Conservation (phyloP, 2,888 invertebrate genomes). For the Ferrisia virgata region DNA sequence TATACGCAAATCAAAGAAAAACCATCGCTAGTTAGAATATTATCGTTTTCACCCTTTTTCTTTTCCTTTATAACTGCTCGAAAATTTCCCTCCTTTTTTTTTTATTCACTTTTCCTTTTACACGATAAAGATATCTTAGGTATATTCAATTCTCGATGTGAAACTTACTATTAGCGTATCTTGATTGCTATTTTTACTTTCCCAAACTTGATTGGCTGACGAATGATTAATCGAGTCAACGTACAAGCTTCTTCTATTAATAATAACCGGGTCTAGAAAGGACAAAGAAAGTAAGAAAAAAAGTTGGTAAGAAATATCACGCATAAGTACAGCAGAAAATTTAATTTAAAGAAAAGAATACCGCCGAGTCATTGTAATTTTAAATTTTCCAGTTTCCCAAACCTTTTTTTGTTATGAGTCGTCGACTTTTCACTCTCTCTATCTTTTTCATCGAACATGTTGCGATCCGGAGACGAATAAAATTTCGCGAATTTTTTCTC, state of each 20-base stretch:
- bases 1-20: neutral
- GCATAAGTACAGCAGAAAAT: neutral
- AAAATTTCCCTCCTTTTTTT: neutral
- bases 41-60: neutral
- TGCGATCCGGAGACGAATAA: neutral
- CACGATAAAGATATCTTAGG: neutral
- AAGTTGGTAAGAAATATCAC: neutral
- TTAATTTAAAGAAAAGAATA: neutral
- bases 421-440: neutral
- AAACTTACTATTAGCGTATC: slow-evolving; percentile 27
- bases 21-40: neutral
- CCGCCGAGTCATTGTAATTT: neutral
- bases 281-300: neutral
- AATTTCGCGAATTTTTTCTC: neutral
- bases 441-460: neutral
- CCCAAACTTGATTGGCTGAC: slow-evolving; percentile 25
- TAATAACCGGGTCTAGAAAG: slow-evolving; percentile 31
- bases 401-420: neutral
- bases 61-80: neutral
- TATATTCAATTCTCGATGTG: neutral
- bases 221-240: slow-evolving; percentile 8
- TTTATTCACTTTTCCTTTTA: no score
- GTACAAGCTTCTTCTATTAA: slow-evolving; percentile 34
- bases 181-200: slow-evolving; percentile 32
- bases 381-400: neutral